These are phyloP conservation scores for Myotis myotis DNA, from an alignment of 2,797 vertebrate genomes.

Conservation along the genomic window DNA sequence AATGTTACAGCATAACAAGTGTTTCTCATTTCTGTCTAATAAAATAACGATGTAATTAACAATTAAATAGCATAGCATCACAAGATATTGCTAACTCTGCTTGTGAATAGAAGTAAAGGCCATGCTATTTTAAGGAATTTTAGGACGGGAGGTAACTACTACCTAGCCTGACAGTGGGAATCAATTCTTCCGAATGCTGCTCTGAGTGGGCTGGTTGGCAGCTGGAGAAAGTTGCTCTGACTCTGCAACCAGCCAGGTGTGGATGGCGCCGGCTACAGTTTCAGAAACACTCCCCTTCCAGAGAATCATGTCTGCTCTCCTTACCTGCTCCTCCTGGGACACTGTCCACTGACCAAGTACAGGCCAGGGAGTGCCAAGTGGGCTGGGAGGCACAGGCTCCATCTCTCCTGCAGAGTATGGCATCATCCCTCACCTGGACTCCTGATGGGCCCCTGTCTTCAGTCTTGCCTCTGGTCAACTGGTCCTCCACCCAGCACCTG, in stretches of 20 bases:
- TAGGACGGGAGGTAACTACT: conserved; percentile 36
- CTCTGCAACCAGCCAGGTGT: background rate
- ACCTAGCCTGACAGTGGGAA: background rate
- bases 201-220: background rate
- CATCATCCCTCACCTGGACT: too few relatives aligned
- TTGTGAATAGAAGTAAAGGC: conserved; percentile 32
- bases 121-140: conserved; percentile 25
- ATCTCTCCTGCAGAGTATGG: background rate
- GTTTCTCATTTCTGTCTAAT: conserved; percentile 66
- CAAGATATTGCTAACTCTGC: conserved; percentile 48
- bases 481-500: background rate
- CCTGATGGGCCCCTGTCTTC: background rate
- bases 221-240: background rate
- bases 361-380: background rate
- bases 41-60: conserved; percentile 73
- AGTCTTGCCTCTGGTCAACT: background rate
- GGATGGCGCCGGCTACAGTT: background rate
- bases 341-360: background rate
- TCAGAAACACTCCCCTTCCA: background rate
- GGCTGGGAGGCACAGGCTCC: background rate
- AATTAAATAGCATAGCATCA: conserved; percentile 49
- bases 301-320: background rate
- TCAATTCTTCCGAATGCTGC: background rate
- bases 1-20: conserved; percentile 47
- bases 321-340: background rate